Percentiles rank a stretch among this genome's conserved stretches.
These are phyloP conservation scores for Tortricodes alternella DNA, from an alignment of 2,888 invertebrate genomes.

Conservation along the genomic window DNA sequence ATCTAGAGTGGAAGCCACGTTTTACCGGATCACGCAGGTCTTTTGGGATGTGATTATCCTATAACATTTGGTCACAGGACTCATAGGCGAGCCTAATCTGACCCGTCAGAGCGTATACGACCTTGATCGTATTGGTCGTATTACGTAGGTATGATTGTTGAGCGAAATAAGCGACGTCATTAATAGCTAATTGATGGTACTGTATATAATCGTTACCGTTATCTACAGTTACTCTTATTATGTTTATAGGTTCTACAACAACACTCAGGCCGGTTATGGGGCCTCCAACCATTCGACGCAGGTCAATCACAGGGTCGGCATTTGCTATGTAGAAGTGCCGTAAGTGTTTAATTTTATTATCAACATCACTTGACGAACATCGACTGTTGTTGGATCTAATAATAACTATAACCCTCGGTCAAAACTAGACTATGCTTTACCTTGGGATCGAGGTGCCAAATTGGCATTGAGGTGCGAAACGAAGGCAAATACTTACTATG, in stretches of 20 bases:
- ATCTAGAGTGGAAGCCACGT: too few relatives aligned
- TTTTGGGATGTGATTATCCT: too few relatives aligned
- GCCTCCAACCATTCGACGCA: constrained; percentile 30
- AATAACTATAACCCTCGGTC: background rate
- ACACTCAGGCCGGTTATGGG: constrained; percentile 39
- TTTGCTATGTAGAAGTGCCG: constrained; percentile 86
- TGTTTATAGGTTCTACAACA: constrained; percentile 41
- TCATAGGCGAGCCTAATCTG: too few relatives aligned
- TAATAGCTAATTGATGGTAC: background rate
- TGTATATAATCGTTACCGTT: background rate
- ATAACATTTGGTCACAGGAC: too few relatives aligned
- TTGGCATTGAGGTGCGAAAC: too few relatives aligned
- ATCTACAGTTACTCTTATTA: constrained; percentile 1
- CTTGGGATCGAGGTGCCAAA: too few relatives aligned
- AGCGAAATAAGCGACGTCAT: too few relatives aligned
- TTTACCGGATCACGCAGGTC: too few relatives aligned
- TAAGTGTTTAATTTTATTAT: constrained; percentile 64
- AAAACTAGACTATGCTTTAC: background rate
- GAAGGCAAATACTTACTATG: too few relatives aligned
- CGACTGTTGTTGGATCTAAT: background rate
- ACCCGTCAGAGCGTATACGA: too few relatives aligned
- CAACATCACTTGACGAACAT: background rate
- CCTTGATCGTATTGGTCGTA: too few relatives aligned
- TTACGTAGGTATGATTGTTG: too few relatives aligned
- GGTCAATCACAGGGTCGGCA: constrained; percentile 65